A percentile compares a stretch with the other conserved stretches of the same genome.
phyloP scores from a whole-genome alignment of 2,888 invertebrate species.

The Caenorhabditis sp. region DNA sequence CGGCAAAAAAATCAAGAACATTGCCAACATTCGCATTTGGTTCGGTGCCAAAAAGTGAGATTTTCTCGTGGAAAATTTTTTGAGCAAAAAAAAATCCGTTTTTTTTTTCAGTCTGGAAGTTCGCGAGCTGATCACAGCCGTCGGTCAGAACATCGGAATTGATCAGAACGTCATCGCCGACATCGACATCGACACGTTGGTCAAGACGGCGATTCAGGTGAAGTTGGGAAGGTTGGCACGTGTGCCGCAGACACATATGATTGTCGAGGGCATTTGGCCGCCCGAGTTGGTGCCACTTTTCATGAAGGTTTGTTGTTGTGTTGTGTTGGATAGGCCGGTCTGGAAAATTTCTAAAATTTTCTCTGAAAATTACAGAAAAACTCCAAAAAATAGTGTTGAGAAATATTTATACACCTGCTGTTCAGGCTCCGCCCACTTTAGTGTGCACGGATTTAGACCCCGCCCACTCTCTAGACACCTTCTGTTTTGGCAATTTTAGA shows the following conservation, averaged over 20 bases:
- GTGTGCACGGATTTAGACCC: too few relatives aligned
- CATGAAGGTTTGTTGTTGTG: constrained; percentile 56
- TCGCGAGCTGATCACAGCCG: constrained; percentile 62
- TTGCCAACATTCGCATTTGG: constrained; percentile 66
- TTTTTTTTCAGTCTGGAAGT: constrained; percentile 58
- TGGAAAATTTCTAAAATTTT: background rate
- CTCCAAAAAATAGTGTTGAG: background rate
- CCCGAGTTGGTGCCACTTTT: constrained; percentile 67
- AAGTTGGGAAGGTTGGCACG: constrained; percentile 63
- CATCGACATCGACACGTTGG: constrained; percentile 64
- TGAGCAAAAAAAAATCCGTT: too few relatives aligned
- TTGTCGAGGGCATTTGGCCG: constrained; percentile 67
- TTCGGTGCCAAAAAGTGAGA: constrained; percentile 65
- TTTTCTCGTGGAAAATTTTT: background rate
- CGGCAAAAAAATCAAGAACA: constrained; percentile 60
- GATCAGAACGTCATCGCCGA: constrained; percentile 61
- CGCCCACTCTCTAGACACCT: too few relatives aligned
- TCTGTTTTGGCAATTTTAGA: too few relatives aligned
- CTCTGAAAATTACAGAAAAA: too few relatives aligned
- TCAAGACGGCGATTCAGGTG: constrained; percentile 67
- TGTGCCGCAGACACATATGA: constrained; percentile 65
- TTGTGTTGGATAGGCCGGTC: background rate
- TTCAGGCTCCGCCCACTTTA: too few relatives aligned
- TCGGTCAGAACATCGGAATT: constrained; percentile 68
- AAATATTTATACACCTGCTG: background rate